Evolutionary conservation across 2,888 invertebrate species (phyloP), one percentile per base, ranked within the genome.

Genomic region (Neocrepidodera transversa): DNA sequence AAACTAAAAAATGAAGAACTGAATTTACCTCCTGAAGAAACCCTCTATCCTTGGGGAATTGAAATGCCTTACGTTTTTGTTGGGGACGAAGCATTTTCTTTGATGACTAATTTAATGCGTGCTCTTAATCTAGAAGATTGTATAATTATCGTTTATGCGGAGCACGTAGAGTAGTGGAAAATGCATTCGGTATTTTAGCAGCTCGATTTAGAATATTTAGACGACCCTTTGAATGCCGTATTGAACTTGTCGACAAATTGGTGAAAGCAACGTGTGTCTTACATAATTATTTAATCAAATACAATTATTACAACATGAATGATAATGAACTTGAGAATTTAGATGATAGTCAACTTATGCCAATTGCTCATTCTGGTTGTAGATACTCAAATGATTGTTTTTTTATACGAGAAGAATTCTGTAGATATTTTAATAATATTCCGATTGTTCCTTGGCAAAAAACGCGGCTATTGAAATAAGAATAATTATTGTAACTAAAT

Each of bases 71-170:
- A 58, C 18, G 38, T 64, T 56, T 64, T 59, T 14, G 45, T 58
- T n/a, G 51, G 52, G 13, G 58, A 52, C 8, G 58, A 51, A 47
- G 58, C 47, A 10, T 52, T 52, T 35, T 30, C 50, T 2, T 36
- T 50, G 16, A 14, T 43, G 35, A n/a, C n/a, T 18, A 56, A 56
- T 50, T 56, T 56, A 42, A 50, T 42, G 56, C 32, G 35, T 20
- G 50, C 56, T 30, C 32, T 3, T 35, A 53, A 1, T 32, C 35
- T 18, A 53, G 23, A 61, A 60, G 63, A 59, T 57, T 68, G 35
- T 70, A 66, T 45, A 71, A 72, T 50, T 66, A 68, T 35, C 35
- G 59, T 32, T 8, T 28, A 8, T 28, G 28, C 10, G 8, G 28
- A 10, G 28, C 28, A 5, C 6, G 10, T 2, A 5, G 28, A 2